Percentiles rank a stretch among this genome's conserved stretches.
These are phyloP conservation scores for Nannospalax galili DNA, from an alignment of 2,113 vertebrate genomes.

Conservation along the genomic window DNA sequence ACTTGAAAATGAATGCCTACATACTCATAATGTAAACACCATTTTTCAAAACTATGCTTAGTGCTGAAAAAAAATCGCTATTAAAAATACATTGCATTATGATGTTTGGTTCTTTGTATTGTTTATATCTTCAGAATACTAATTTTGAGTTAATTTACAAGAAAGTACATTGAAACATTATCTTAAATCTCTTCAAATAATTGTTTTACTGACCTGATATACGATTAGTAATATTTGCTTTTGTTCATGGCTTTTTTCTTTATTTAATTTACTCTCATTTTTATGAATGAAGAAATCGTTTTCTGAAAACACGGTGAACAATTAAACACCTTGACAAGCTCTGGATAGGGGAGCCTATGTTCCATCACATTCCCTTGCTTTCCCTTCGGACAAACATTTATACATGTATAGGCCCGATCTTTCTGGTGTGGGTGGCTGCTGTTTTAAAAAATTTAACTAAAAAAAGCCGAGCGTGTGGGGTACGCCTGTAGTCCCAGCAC, in stretches of 20 bases:
- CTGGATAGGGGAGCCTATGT: background rate
- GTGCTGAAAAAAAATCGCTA: too few species aligned
- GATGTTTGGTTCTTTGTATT: background rate
- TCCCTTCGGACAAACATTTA: background rate
- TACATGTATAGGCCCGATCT: too few species aligned
- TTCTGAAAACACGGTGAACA: background rate
- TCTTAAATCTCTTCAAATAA: background rate
- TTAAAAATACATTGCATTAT: background rate
- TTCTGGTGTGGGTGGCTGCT: too few species aligned
- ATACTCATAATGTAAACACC: background rate
- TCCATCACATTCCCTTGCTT: too few species aligned
- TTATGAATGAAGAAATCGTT: background rate
- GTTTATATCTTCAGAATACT: background rate
- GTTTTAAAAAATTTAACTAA: too few species aligned
- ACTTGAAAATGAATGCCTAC: background rate
- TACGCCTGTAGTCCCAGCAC: too few species aligned
- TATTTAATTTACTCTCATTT: background rate
- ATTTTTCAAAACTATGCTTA: background rate
- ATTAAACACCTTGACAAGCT: background rate
- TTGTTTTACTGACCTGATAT: background rate
- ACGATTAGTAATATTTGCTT: background rate
- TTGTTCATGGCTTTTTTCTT: background rate
- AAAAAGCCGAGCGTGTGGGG: too few species aligned
- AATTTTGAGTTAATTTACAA: background rate
- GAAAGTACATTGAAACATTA: background rate